Evolutionary conservation across 2,113 vertebrate species (phyloP), one percentile per base, ranked within the genome.

Genomic region (Channa maculata): DNA sequence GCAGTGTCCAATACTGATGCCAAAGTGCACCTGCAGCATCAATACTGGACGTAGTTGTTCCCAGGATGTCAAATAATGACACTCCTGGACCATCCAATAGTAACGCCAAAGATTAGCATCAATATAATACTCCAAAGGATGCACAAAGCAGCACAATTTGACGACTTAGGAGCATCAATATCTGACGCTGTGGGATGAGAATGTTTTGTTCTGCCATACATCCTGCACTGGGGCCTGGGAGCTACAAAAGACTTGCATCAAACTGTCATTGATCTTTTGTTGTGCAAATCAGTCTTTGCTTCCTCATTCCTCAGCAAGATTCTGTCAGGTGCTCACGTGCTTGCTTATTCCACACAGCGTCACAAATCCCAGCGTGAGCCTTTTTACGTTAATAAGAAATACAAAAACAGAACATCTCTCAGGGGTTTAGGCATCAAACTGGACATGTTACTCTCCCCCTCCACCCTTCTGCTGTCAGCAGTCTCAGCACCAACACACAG

Each of bases 401-500:
- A 54, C 70, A 80, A 57, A 77, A 67, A 74, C 81, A 45, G 51
- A 24, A 24, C 24, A 5, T 44, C 38, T 74, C 64, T 74, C 55
- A 34, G 53, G 44, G 49, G 14, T 33, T 39, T 34, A 5, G 44
- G 41, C 34, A 41, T 59, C 37, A 53, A 64, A 49, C 33, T 5
- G 13, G 63, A 65, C 71, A 41, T 24, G 24, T 63, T 6, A 14
- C n/a, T 2, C 10, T 13, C 48, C 46, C 36, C 0, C 33, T 10
- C 12, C 14, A 2, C 46, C n/a, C 44, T 54, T 13, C 9, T 15
- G n/a, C 70, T 44, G 54, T 66, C 54, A 85, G 76, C 59, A 55
- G 87, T 69, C 68, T 70, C 64, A 43, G 48, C 34, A 15, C 8
- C 13, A 5, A 24, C 65, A 44, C 78, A 90, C 86, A 62, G 80